These are phyloP conservation scores for Ariopsis seemanni DNA, from an alignment of 2,113 vertebrate species.

Conservation along the genomic window DNA sequence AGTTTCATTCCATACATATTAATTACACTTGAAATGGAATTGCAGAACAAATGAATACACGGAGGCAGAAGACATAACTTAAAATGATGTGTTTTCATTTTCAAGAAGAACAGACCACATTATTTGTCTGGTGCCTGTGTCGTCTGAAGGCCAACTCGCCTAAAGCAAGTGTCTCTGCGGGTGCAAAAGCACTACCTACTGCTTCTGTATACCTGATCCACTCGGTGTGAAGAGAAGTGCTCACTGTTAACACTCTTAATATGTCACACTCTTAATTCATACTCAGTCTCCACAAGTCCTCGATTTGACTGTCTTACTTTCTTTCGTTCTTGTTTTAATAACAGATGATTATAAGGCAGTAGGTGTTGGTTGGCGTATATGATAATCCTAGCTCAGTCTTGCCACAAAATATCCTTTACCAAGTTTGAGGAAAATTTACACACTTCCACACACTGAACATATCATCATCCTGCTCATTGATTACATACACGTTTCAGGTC, in stretches of 20 bases:
- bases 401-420: not conserved
- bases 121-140: constrained; percentile 52
- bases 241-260: constrained; percentile 12
- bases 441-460: not conserved
- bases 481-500: not conserved
- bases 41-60: constrained; percentile 57
- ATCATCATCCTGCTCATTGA: not conserved
- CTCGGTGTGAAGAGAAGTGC: constrained; percentile 2
- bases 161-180: constrained; percentile 22
- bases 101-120: constrained; percentile 55
- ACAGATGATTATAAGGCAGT: constrained; percentile 24
- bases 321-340: not conserved
- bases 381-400: not conserved
- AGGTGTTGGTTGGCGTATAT: constrained; percentile 14
- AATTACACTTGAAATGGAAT: constrained; percentile 69
- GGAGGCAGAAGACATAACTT: constrained; percentile 59
- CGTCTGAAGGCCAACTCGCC: constrained; percentile 11
- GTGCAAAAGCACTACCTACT: constrained; percentile 31
- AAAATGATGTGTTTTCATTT: constrained; percentile 56
- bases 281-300: not conserved
- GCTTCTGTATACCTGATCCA: constrained; percentile 7
- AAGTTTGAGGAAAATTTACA: not conserved
- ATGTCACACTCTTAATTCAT: not conserved
- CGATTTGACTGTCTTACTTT: not conserved
- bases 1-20: constrained; percentile 71